A percentile compares a stretch with the other conserved stretches of the same genome.
Evolutionary conservation across 1,140 invertebrate genomes (phyloP).

Genomic region (Phenacoccus solenopsis): DNA sequence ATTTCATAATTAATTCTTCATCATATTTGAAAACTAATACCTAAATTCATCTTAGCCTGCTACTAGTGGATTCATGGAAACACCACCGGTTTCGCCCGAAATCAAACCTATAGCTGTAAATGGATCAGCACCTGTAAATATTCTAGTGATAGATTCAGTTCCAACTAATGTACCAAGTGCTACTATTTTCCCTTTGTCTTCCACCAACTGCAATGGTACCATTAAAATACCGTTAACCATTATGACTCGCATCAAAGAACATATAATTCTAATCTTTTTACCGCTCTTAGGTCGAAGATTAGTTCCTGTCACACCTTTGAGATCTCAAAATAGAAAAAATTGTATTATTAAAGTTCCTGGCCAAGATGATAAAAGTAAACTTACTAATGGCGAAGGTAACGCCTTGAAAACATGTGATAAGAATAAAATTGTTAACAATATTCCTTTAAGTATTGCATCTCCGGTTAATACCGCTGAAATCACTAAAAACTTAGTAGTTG

Average conservation of each 20-base stretch:
- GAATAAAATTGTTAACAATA: not conserved
- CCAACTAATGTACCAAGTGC: not conserved
- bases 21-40: not conserved
- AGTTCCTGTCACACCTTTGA: constrained; percentile 5
- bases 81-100: not conserved
- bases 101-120: not conserved
- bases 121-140: not conserved
- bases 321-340: not conserved
- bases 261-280: not conserved
- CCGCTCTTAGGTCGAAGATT: not conserved
- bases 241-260: not conserved
- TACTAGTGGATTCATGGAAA: not conserved
- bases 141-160: not conserved
- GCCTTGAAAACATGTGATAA: not conserved
- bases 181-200: not conserved
- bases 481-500: not conserved
- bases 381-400: not conserved
- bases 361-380: not conserved
- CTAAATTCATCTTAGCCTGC: not conserved
- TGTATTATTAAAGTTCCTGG: not conserved
- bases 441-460: not conserved
- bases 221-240: not conserved
- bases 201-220: not conserved
- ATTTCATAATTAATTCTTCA: not conserved
- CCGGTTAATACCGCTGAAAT: not conserved